Evolutionary conservation across 2,888 invertebrate genomes (phyloP), one percentile per base, ranked within the genome.

Genomic region (Hypena proboscidalis): DNA sequence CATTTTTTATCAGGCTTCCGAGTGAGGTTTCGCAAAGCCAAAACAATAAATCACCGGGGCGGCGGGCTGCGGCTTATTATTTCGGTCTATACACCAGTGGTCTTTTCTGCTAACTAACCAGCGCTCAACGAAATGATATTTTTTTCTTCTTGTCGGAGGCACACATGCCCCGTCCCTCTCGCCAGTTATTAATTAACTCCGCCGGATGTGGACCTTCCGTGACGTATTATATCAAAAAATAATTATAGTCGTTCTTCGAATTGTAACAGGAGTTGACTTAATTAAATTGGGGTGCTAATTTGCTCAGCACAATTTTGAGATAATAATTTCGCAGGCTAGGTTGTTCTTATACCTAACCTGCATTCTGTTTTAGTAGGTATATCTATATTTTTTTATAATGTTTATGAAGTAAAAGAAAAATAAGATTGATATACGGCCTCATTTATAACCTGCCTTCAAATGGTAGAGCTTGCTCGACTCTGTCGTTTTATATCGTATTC

Each of bases 1-100:
- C 84, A 87, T 88, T 88, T 88, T 88, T 88, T 89, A 87, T 80
- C 81, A 75, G 70, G 74, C 75, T 82, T 83, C 83, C 80, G 80
- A 83, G 83, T 83, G 83, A 83, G 87, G 83, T 83, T 83, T 80
- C 82, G 76, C 79, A 83, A 84, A 87, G 88, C 84, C 81, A 81
- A 83, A 85, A 86, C 83, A 80, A 89, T 89, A 87, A 87, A 89
- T 88, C 87, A 88, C 78, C 63, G 67, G 70, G 67, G 71, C 58
- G 75, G 77, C 76, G 80, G 80, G 72, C 71, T 80, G 78, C 68
- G 81, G 85, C 80, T 88, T 88, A 87, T 86, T 89, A 88, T 89
- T 86, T 85, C 75, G 77, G 77, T 69, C 74, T 73, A 76, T 80
- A 80, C 74, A 76, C 77, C 74, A 74, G 61, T 70, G 71, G 69